These are phyloP conservation scores for Parauchenoglanis ngamensis DNA, from an alignment of 2,797 vertebrate genomes.

Conservation along the genomic window DNA sequence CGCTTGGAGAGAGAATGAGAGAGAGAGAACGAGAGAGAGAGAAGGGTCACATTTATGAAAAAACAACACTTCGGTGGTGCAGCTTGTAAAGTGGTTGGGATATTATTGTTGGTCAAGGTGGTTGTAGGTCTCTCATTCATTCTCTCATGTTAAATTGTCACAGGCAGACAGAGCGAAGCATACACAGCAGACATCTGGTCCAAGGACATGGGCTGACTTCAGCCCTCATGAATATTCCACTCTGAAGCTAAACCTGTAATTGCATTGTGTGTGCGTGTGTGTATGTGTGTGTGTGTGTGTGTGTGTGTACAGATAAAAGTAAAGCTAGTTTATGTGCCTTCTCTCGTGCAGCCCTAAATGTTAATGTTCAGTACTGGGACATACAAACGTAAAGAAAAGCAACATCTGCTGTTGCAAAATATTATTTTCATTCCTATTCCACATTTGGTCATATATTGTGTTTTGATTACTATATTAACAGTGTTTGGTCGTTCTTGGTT, in stretches of 20 bases:
- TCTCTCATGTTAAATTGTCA: constrained; percentile 59
- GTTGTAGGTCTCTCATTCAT: constrained; percentile 38
- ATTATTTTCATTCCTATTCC: background rate
- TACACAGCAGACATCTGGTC: constrained; percentile 54
- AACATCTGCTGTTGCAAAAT: constrained; percentile 3
- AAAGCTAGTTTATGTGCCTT: constrained; percentile 61
- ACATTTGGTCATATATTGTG: background rate
- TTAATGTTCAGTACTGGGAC: constrained; percentile 15
- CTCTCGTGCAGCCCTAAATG: constrained; percentile 55
- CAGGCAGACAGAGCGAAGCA: constrained; percentile 39
- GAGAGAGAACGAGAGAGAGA: background rate
- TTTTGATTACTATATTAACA: constrained; percentile 1
- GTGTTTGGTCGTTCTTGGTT: background rate
- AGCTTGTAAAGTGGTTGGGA: constrained; percentile 48
- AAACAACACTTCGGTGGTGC: constrained; percentile 14
- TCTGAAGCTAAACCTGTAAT: constrained; percentile 53
- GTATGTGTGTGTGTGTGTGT: constrained; percentile 38
- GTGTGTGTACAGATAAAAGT: constrained; percentile 52
- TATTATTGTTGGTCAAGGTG: constrained; percentile 42
- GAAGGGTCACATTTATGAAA: background rate
- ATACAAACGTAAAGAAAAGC: constrained; percentile 2
- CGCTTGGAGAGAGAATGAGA: constrained; percentile 2
- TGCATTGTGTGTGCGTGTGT: constrained; percentile 33
- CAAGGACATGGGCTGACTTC: constrained; percentile 62
- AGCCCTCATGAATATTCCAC: constrained; percentile 69